phyloP scores from a whole-genome alignment of 2,113 vertebrate species.

The Melanostigma gelatinosum region DNA sequence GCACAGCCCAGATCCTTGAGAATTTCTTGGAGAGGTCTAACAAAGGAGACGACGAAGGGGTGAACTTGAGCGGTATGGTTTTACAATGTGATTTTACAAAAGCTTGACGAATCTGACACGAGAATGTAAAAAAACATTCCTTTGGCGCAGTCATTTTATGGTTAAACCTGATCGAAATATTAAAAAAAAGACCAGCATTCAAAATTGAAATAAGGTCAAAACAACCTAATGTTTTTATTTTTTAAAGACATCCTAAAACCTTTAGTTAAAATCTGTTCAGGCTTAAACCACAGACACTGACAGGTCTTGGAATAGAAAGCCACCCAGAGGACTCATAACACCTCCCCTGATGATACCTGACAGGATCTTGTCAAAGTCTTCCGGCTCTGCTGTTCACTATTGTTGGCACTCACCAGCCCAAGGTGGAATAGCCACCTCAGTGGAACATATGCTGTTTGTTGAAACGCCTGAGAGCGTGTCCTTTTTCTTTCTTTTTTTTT shows the following conservation, averaged over 20 bases:
- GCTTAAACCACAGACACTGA: conserved; percentile 45
- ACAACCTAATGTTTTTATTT: background rate
- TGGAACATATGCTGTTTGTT: conserved; percentile 86
- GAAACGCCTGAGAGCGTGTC: conserved; percentile 73
- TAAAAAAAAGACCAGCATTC: background rate
- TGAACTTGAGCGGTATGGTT: conserved; percentile 87
- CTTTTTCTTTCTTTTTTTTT: conserved; percentile 26
- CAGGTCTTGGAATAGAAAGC: conserved; percentile 57
- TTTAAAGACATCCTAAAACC: background rate
- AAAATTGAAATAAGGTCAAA: background rate
- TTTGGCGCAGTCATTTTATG: background rate
- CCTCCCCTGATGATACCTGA: conserved; percentile 71
- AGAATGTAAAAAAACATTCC: background rate
- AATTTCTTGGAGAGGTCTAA: conserved; percentile 87
- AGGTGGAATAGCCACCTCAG: conserved; percentile 81
- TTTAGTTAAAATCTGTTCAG: conserved; percentile 32
- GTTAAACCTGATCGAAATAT: background rate
- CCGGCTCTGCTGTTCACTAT: conserved; percentile 61
- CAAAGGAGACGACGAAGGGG: conserved; percentile 86
- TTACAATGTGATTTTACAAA: background rate
- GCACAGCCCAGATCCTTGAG: conserved; percentile 97
- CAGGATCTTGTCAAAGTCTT: conserved; percentile 79
- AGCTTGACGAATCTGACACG: background rate
- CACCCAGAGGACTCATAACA: conserved; percentile 47
- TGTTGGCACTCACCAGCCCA: conserved; percentile 78